These are phyloP conservation scores for Drosophila gaucha DNA, from an alignment of 2,888 invertebrate genomes.

Conservation along the genomic window DNA sequence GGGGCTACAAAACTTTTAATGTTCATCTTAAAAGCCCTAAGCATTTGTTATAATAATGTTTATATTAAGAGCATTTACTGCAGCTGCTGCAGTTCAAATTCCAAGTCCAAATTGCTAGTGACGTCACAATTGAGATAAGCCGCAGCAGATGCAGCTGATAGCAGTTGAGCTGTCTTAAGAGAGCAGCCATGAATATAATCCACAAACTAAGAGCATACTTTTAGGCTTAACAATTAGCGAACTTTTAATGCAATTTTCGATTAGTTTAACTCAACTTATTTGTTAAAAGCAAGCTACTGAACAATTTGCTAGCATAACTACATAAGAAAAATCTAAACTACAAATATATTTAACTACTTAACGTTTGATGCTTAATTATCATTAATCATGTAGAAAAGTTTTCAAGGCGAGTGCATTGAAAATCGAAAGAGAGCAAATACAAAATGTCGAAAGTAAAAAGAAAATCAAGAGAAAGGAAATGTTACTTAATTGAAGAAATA, in stretches of 20 bases:
- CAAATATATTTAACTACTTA: slow-evolving; percentile 57
- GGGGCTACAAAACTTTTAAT: slow-evolving; percentile 41
- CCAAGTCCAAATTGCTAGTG: slow-evolving; percentile 31
- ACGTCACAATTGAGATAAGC: slow-evolving; percentile 30
- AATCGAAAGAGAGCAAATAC: slow-evolving; percentile 33
- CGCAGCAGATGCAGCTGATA: slow-evolving; percentile 6
- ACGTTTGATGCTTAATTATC: slow-evolving; percentile 39
- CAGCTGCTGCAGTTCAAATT: slow-evolving; percentile 43
- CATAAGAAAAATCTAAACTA: slow-evolving; percentile 45
- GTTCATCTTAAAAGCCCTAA: slow-evolving; percentile 24
- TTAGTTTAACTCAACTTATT: slow-evolving; percentile 27
- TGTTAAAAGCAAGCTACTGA: slow-evolving; percentile 42
- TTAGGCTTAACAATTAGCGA: slow-evolving; percentile 39
- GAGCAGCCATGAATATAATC: background rate
- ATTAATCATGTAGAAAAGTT: slow-evolving; percentile 41
- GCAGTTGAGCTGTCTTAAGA: slow-evolving; percentile 7
- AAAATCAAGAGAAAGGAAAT: slow-evolving; percentile 24
- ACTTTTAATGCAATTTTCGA: slow-evolving; percentile 12
- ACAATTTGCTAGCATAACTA: slow-evolving; percentile 38
- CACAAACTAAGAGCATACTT: slow-evolving; percentile 56
- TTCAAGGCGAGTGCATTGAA: slow-evolving; percentile 51
- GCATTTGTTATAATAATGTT: slow-evolving; percentile 50
- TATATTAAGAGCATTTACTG: slow-evolving; percentile 32
- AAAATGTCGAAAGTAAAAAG: slow-evolving; percentile 12
- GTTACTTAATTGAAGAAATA: slow-evolving; percentile 14